Conservation (phyloP, 2,113 vertebrate species). For the Hystrix brachyura region DNA sequence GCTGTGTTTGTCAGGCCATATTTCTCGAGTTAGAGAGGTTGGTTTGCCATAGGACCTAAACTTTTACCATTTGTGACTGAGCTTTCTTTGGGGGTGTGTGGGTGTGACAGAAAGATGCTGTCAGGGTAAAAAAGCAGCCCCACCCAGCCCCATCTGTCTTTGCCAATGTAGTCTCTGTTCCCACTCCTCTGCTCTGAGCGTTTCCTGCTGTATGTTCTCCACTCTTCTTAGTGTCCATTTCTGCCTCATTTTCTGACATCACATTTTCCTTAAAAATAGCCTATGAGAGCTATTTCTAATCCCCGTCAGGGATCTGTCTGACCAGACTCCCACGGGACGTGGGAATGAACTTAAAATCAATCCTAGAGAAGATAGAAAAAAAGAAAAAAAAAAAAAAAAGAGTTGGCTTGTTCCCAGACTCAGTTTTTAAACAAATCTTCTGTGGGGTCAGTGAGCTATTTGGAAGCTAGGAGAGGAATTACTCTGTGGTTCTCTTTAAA, state of each 20-base stretch:
- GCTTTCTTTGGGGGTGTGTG: neutral
- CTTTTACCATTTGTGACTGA: neutral
- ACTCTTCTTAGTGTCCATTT: slow-evolving; percentile 46
- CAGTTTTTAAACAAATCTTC: slow-evolving; percentile 57
- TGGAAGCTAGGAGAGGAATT: neutral
- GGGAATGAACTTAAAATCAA: slow-evolving; percentile 71
- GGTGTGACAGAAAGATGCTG: neutral
- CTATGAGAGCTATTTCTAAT: slow-evolving; percentile 75
- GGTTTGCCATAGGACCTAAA: neutral
- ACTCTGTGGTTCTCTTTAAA: neutral
- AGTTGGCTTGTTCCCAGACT: slow-evolving; percentile 72
- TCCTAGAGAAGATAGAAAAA: slow-evolving; percentile 37
- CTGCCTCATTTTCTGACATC: slow-evolving; percentile 73
- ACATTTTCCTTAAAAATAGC: slow-evolving; percentile 78
- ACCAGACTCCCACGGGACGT: slow-evolving; percentile 79
- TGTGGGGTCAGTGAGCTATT: slow-evolving; percentile 30
- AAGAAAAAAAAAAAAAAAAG: neutral
- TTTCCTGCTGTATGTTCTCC: neutral
- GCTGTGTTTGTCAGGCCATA: neutral
- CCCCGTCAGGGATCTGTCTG: slow-evolving; percentile 69
- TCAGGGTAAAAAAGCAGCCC: neutral
- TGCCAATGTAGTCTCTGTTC: neutral
- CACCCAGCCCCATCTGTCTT: neutral
- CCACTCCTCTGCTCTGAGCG: neutral
- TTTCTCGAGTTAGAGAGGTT: slow-evolving; percentile 14